Conservation (phyloP, 2,888 invertebrate species). For the Dugesia japonica region DNA sequence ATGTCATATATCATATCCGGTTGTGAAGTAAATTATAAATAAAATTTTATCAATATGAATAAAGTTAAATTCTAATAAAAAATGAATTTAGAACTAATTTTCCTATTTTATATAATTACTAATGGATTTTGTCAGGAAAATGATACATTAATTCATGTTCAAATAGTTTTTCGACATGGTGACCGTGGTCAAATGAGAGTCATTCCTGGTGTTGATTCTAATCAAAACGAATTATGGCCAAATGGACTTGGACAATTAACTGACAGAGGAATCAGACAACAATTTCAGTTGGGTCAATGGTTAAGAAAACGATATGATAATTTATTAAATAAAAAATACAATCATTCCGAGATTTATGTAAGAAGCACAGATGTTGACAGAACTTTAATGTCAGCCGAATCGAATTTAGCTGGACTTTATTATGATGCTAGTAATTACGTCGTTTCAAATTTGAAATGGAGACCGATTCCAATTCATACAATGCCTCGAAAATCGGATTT, state of each 20-base stretch:
- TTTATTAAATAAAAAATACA: conserved; percentile 27
- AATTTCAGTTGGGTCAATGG: conserved; percentile 32
- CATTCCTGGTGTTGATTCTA: background rate
- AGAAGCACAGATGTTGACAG: conserved; percentile 71
- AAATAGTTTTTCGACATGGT: conserved; percentile 35
- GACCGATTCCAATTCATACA: conserved; percentile 70
- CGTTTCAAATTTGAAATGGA: conserved; percentile 56
- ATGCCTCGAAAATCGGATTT: conserved; percentile 52
- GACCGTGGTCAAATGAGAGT: conserved; percentile 34
- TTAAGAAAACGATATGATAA: conserved; percentile 33
- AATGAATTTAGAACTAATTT: too few relatives aligned
- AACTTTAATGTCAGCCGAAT: conserved; percentile 54
- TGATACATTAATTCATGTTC: conserved; percentile 26
- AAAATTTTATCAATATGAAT: too few relatives aligned
- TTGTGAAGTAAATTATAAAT: too few relatives aligned
- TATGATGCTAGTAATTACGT: conserved; percentile 40
- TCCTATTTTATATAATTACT: too few relatives aligned
- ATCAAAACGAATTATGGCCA: conserved; percentile 24
- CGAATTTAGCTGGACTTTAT: conserved; percentile 49
- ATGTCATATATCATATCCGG: too few relatives aligned
- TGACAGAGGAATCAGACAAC: conserved; percentile 31
- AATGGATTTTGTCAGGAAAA: too few relatives aligned
- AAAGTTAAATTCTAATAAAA: too few relatives aligned
- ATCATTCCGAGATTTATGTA: conserved; percentile 52
- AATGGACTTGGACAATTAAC: conserved; percentile 35